A percentile compares a stretch with the other conserved stretches of the same genome.
Evolutionary conservation across 2,797 vertebrate genomes (phyloP).

Genomic region (Coendou prehensilis): DNA sequence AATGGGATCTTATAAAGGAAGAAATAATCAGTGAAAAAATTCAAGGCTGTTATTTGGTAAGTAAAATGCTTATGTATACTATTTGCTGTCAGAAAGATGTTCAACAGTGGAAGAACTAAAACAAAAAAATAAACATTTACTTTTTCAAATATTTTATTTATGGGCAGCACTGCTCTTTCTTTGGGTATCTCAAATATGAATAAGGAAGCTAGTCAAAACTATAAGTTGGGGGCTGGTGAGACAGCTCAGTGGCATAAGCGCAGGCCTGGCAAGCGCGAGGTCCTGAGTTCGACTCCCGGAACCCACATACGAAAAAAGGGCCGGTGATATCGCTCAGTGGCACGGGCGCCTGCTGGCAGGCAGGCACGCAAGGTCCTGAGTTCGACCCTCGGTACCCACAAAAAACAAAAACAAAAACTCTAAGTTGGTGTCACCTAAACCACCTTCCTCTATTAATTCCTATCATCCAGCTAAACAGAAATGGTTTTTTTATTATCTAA

Average conservation of each 20-base stretch:
- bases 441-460: neutral
- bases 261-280: too few species aligned
- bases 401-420: neutral
- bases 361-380: too few species aligned
- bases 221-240: neutral
- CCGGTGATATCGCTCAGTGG: too few species aligned
- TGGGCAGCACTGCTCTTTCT: neutral
- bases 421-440: neutral
- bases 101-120: conserved; percentile 16
- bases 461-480: neutral
- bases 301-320: too few species aligned
- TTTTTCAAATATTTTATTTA: conserved; percentile 11
- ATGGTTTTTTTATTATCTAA: neutral
- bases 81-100: neutral
- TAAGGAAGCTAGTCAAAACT: neutral
- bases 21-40: conserved; percentile 60
- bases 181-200: neutral
- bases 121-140: neutral
- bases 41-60: conserved; percentile 17
- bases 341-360: too few species aligned
- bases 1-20: conserved; percentile 47
- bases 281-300: too few species aligned
- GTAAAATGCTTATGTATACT: conserved; percentile 22
- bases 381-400: too few species aligned
- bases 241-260: too few species aligned